phyloP scores from a whole-genome alignment of 2,113 vertebrate species.

The Lepus timidus region DNA sequence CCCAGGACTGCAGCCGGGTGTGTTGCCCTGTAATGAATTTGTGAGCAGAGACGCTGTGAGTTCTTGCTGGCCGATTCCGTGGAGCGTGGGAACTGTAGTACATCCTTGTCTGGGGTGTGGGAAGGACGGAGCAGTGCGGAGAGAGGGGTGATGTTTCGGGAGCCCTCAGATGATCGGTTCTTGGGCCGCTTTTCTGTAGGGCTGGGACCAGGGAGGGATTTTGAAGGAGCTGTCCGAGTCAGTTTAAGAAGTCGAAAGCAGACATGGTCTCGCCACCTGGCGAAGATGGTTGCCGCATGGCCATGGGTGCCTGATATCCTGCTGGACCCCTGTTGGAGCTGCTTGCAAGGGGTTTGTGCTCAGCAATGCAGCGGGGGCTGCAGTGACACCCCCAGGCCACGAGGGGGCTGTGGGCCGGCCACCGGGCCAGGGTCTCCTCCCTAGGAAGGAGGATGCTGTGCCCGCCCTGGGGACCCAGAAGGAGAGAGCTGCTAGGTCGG shows the following conservation, averaged over 20 bases:
- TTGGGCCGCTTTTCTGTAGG: conserved; percentile 38
- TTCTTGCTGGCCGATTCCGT: conserved; percentile 54
- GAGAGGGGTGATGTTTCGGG: conserved; percentile 9
- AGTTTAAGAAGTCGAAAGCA: conserved; percentile 67
- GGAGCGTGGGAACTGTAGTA: conserved; percentile 49
- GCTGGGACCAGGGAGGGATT: conserved; percentile 49
- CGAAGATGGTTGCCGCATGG: neutral
- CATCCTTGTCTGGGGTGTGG: conserved; percentile 48
- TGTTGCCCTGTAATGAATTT: neutral
- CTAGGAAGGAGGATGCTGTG: conserved; percentile 51
- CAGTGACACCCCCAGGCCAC: conserved; percentile 78
- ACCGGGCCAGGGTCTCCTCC: conserved; percentile 63
- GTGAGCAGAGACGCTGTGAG: neutral
- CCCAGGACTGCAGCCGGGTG: neutral
- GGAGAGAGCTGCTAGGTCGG: conserved; percentile 40
- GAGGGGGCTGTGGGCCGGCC: conserved; percentile 75
- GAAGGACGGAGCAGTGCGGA: conserved; percentile 31
- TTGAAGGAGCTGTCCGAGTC: conserved; percentile 42
- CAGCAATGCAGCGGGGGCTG: conserved; percentile 65
- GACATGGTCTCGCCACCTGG: conserved; percentile 22
- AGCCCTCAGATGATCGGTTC: conserved; percentile 65
- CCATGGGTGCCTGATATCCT: neutral
- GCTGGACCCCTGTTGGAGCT: neutral
- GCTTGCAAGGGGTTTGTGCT: neutral
- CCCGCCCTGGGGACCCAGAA: neutral